Evolutionary conservation across 2,113 vertebrate genomes (phyloP).

Genomic region (Ceuthmochares aereus): DNA sequence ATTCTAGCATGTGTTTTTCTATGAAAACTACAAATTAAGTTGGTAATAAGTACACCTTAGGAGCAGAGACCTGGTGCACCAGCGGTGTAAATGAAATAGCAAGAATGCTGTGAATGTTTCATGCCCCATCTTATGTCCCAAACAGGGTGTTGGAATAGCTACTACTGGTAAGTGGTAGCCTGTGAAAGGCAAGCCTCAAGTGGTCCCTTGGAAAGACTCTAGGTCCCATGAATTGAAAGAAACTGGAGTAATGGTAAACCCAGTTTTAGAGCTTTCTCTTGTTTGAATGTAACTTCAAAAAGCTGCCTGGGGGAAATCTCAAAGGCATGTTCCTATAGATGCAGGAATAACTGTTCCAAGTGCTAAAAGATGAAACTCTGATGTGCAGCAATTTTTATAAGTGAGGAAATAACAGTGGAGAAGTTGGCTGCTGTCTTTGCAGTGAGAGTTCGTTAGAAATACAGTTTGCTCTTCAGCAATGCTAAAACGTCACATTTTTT

Average conservation of each 20-base stretch:
- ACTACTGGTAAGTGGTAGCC: background rate
- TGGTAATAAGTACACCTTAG: background rate
- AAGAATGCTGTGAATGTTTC: background rate
- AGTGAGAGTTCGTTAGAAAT: background rate
- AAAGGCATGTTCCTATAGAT: background rate
- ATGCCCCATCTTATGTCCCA: background rate
- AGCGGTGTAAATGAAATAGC: background rate
- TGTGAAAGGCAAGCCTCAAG: background rate
- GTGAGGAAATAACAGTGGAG: background rate
- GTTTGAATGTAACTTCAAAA: background rate
- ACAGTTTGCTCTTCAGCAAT: background rate
- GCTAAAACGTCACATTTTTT: background rate
- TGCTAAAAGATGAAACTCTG: background rate
- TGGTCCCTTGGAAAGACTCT: background rate
- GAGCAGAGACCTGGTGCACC: background rate
- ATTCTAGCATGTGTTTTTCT: background rate
- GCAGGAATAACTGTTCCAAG: background rate
- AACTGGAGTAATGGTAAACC: background rate
- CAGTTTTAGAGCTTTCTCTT: background rate
- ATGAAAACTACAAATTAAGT: background rate
- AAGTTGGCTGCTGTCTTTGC: background rate
- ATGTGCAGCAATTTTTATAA: background rate
- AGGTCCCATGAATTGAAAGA: background rate
- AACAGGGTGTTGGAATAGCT: background rate
- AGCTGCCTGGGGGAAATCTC: background rate